Evolutionary conservation across 2,113 vertebrate species (phyloP).

Genomic region (Petroica traversi): DNA sequence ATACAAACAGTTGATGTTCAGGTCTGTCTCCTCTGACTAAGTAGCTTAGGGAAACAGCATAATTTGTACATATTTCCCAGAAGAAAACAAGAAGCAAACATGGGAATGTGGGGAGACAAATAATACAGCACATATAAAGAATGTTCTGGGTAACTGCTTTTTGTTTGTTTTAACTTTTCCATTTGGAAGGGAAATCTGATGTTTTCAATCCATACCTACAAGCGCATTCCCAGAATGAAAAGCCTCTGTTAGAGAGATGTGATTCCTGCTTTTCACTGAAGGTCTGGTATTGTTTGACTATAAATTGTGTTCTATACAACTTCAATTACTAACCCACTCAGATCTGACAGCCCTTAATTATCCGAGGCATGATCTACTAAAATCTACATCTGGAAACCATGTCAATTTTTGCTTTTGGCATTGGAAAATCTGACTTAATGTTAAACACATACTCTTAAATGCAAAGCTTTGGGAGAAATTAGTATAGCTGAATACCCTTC

Average conservation of each 20-base stretch:
- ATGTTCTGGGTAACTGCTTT: background rate
- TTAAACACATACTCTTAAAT: constrained; percentile 45
- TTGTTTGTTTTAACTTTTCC: background rate
- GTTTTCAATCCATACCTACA: background rate
- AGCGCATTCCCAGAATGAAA: background rate
- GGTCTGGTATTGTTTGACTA: constrained; percentile 54
- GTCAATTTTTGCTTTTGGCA: constrained; percentile 55
- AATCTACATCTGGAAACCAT: constrained; percentile 68
- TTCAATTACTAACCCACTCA: constrained; percentile 52
- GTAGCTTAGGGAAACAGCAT: background rate
- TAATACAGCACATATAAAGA: background rate
- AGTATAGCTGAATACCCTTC: background rate
- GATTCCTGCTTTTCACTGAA: constrained; percentile 40
- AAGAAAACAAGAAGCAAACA: constrained; percentile 4
- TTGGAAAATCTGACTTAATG: constrained; percentile 39
- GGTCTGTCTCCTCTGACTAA: constrained; percentile 23
- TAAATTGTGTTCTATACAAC: constrained; percentile 44
- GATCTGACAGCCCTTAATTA: constrained; percentile 68
- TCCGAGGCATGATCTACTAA: constrained; percentile 52
- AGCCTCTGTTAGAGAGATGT: background rate
- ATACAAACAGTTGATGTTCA: constrained; percentile 52
- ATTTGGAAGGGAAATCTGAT: constrained; percentile 6
- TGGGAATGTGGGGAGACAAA: background rate
- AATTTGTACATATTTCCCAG: background rate
- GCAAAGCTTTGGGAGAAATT: constrained; percentile 25